Evolutionary conservation across 2,113 vertebrate species (phyloP), one percentile per base, ranked within the genome.

Genomic region (Thinocorus orbignyianus): DNA sequence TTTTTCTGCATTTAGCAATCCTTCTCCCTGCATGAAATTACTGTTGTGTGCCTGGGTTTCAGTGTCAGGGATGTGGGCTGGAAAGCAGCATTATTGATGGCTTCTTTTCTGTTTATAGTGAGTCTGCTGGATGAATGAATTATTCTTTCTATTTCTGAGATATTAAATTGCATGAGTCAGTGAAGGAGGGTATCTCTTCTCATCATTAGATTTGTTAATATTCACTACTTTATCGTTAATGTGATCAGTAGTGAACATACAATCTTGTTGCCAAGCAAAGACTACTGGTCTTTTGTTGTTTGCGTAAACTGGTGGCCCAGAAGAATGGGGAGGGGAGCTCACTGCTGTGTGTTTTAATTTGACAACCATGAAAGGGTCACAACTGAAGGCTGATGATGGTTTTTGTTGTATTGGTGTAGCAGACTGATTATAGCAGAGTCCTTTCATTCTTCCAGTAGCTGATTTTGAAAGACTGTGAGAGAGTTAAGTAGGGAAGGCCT

Each of bases 161-260:
- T 88, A 94, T 93, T 81, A 88, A 92, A 81, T 91, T 90, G 16
- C 41, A 26, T 12, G 64, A 92, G 30, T 90, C 65, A 72, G 13
- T 64, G 76, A 81, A 88, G 48, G 30, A 76, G 62, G 44, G n/a
- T 25, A 54, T 82, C 55, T 86, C 58, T 66, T 74, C 30, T 52
- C 69, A 94, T 86, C 35, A 30, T 65, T 22, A 94, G 61, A 17
- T 71, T 89, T 88, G 24, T 83, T 94, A 69, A 84, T 91, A 51
- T 73, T 92, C 76, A 65, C 88, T 81, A 48, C 57, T 73, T 95
- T 14, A 55, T 86, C 25, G 31, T 82, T 74, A 85, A 68, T 52
- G 61, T 87, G 20, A 61, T 80, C 78, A 91, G 70, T 77, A 80
- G 77, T 41, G 55, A 96, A 68, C 80, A 72, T n/a, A 48, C 22